Evolutionary conservation across 2,113 vertebrate genomes (phyloP).

Genomic region (Rhea americana): DNA sequence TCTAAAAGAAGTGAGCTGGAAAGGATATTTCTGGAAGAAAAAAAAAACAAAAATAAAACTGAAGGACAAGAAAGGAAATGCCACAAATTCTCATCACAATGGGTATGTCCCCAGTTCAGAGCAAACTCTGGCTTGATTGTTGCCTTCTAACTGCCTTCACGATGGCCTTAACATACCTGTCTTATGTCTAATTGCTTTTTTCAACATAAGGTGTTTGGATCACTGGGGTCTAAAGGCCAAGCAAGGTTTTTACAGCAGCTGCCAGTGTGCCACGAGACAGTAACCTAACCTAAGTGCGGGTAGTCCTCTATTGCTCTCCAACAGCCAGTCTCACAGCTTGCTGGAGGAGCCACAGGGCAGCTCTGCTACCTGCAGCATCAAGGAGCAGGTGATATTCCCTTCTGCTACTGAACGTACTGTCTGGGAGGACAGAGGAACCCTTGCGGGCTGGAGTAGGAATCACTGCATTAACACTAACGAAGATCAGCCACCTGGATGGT

Average conservation of each 20-base stretch:
- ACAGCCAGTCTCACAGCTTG: neutral
- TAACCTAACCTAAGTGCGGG: neutral
- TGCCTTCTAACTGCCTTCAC: neutral
- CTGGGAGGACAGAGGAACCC: neutral
- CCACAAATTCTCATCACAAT: neutral
- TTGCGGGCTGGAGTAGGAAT: neutral
- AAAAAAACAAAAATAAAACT: neutral
- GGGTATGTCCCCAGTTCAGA: neutral
- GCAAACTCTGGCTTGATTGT: neutral
- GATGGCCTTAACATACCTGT: neutral
- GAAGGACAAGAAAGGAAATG: neutral
- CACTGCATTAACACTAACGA: neutral
- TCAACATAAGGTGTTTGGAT: neutral
- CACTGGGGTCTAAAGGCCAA: neutral
- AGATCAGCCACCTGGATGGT: neutral
- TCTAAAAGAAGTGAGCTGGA: neutral
- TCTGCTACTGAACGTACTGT: too few relatives aligned
- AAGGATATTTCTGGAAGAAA: neutral
- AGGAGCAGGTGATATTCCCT: neutral
- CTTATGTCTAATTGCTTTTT: neutral
- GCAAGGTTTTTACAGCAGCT: neutral
- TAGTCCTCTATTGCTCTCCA: neutral
- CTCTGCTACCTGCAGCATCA: fast-evolving
- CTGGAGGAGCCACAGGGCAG: neutral
- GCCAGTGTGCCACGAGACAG: neutral